A percentile compares a stretch with the other conserved stretches of the same genome.
These are phyloP conservation scores for Sepiola atlantica DNA, from an alignment of 2,888 invertebrate species.

Conservation along the genomic window DNA sequence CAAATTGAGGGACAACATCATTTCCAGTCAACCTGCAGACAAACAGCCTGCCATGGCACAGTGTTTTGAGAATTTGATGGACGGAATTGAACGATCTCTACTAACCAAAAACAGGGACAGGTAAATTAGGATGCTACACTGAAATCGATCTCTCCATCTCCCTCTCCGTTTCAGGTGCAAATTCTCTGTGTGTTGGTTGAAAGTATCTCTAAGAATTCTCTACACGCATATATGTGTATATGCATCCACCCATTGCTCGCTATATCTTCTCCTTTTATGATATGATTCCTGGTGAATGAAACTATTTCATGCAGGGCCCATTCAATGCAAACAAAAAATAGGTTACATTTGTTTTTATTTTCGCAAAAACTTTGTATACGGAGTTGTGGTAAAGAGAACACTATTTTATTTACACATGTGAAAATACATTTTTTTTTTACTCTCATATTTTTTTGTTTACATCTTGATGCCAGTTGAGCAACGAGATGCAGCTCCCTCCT, in stretches of 20 bases:
- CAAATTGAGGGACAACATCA: slow-evolving; percentile 87
- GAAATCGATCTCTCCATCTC: background rate
- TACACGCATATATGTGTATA: background rate
- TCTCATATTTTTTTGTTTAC: background rate
- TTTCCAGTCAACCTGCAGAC: slow-evolving; percentile 90
- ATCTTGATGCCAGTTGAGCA: background rate
- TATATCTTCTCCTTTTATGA: background rate
- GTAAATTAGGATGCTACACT: slow-evolving; percentile 76
- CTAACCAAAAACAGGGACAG: slow-evolving; percentile 97
- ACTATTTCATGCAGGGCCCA: too few relatives aligned
- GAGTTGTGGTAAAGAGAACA: background rate
- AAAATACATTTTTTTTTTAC: too few relatives aligned
- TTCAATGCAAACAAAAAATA: too few relatives aligned
- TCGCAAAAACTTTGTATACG: background rate
- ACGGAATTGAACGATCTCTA: slow-evolving; percentile 94
- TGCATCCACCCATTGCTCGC: background rate
- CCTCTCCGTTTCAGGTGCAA: background rate
- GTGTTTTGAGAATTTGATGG: slow-evolving; percentile 97
- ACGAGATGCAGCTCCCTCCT: background rate
- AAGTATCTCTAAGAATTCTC: background rate
- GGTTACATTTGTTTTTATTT: slow-evolving; percentile 41
- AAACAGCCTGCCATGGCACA: slow-evolving; percentile 86
- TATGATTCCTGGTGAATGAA: background rate
- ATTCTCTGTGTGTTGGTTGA: background rate
- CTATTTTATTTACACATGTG: background rate